These are phyloP conservation scores for Tadarida brasiliensis DNA, from an alignment of 2,797 vertebrate genomes.

Conservation along the genomic window DNA sequence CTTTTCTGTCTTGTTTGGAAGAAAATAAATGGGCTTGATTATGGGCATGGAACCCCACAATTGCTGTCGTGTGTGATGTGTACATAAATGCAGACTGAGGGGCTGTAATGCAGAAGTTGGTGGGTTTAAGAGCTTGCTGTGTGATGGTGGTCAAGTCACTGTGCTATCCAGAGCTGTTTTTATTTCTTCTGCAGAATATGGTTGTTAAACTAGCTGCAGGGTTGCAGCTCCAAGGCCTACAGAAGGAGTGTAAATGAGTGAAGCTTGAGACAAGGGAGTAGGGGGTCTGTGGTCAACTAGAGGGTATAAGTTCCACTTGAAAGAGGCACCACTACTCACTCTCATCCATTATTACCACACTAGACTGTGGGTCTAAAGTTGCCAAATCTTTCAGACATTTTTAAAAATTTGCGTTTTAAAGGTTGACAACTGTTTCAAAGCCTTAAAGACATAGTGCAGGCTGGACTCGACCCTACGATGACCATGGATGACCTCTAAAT, in stretches of 20 bases:
- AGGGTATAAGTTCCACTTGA: not conserved
- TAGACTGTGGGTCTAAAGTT: not conserved
- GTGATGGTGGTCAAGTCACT: not conserved
- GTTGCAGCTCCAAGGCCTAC: not conserved
- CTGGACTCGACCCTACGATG: not conserved
- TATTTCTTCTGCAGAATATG: not conserved
- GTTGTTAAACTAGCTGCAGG: not conserved
- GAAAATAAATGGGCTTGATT: not conserved
- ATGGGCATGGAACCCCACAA: not conserved
- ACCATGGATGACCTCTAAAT: not conserved
- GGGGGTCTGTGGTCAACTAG: not conserved
- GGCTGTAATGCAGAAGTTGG: not conserved
- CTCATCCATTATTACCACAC: not conserved
- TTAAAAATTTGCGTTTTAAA: not conserved
- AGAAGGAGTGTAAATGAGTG: not conserved
- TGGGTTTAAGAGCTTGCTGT: not conserved
- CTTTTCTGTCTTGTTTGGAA: constrained; percentile 8
- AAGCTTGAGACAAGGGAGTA: not conserved
- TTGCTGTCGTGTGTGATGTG: not conserved
- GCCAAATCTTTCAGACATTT: not conserved
- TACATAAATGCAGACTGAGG: not conserved
- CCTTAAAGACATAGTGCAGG: not conserved
- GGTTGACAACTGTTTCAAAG: not conserved
- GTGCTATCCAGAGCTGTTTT: not conserved
- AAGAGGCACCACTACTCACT: not conserved